Conservation (phyloP, 23 tunicate species). For the Phallusia fumigata region DNA sequence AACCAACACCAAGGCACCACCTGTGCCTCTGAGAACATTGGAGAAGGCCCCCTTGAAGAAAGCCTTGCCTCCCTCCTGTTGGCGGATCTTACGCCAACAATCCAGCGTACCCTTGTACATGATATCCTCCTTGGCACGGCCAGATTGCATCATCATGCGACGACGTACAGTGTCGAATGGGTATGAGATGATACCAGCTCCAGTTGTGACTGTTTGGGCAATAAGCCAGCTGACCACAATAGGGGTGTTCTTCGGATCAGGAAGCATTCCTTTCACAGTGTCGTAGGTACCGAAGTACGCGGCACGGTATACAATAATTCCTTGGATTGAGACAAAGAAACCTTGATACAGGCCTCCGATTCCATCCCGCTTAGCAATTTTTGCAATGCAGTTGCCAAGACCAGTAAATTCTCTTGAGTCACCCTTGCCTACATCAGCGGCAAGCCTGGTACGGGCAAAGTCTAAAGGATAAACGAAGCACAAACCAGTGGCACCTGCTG, state of each 20-base stretch:
- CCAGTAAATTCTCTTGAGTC: slow-evolving; percentile 52
- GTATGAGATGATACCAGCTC: slow-evolving; percentile 68
- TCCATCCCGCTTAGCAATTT: slow-evolving; percentile 40
- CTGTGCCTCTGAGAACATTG: slow-evolving; percentile 73
- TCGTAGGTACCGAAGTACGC: slow-evolving; percentile 81
- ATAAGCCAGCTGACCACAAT: slow-evolving; percentile 46
- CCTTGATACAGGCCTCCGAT: slow-evolving; percentile 55
- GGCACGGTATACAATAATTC: slow-evolving; percentile 67
- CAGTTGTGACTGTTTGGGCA: slow-evolving; percentile 59
- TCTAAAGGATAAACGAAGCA: slow-evolving; percentile 89
- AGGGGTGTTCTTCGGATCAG: slow-evolving; percentile 23
- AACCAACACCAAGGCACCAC: slow-evolving; percentile 83
- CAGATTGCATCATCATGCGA: slow-evolving; percentile 85
- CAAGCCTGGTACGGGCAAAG: slow-evolving; percentile 78
- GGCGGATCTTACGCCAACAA: slow-evolving; percentile 60
- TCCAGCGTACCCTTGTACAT: slow-evolving; percentile 45
- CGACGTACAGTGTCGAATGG: slow-evolving; percentile 82
- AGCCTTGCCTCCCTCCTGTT: slow-evolving; percentile 66
- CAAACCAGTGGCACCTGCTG: slow-evolving; percentile 88
- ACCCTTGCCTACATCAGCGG: slow-evolving; percentile 68
- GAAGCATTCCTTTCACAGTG: slow-evolving; percentile 49
- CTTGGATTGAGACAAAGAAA: slow-evolving; percentile 49
- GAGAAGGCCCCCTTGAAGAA: slow-evolving; percentile 85
- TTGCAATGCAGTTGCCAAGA: slow-evolving; percentile 34
- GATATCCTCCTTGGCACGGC: slow-evolving; percentile 30